These are phyloP conservation scores for Spongia lamella DNA, from an alignment of 37 sponge, comb jelly and placozoan genomes.

Conservation along the genomic window DNA sequence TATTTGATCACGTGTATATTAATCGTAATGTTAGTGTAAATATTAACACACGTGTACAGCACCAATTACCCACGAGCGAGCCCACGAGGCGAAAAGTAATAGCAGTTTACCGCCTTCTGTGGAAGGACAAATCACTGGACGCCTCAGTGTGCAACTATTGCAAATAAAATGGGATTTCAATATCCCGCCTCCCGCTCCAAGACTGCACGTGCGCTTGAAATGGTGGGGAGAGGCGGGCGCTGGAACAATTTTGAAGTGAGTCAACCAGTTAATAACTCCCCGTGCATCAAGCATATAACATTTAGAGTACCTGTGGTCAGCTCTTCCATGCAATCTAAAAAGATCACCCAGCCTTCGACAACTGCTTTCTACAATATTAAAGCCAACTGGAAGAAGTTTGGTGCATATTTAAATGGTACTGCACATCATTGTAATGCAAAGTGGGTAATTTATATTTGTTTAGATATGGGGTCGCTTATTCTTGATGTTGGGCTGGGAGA, in stretches of 20 bases:
- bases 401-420: constrained; percentile 45
- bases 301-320: constrained; percentile 5
- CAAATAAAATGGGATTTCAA: constrained; percentile 52
- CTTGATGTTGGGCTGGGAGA: constrained; percentile 65
- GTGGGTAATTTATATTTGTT: not conserved
- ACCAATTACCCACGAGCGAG: not conserved
- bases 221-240: constrained; percentile 82
- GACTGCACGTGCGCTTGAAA: constrained; percentile 42
- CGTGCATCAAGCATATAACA: not conserved
- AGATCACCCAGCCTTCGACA: not conserved
- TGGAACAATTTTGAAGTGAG: constrained; percentile 70
- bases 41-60: not conserved
- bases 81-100: constrained; percentile 40
- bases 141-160: constrained; percentile 35
- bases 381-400: constrained; percentile 16
- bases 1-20: not conserved
- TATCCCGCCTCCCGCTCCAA: constrained; percentile 60
- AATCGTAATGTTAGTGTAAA: not conserved
- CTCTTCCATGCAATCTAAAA: not conserved
- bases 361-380: constrained; percentile 25
- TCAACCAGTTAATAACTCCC: not conserved
- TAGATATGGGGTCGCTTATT: constrained; percentile 74
- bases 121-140: constrained; percentile 43
- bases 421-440: not conserved
- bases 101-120: constrained; percentile 73